phyloP scores from a whole-genome alignment of 2,797 vertebrate genomes.

The Hapalemur alaotrensis region DNA sequence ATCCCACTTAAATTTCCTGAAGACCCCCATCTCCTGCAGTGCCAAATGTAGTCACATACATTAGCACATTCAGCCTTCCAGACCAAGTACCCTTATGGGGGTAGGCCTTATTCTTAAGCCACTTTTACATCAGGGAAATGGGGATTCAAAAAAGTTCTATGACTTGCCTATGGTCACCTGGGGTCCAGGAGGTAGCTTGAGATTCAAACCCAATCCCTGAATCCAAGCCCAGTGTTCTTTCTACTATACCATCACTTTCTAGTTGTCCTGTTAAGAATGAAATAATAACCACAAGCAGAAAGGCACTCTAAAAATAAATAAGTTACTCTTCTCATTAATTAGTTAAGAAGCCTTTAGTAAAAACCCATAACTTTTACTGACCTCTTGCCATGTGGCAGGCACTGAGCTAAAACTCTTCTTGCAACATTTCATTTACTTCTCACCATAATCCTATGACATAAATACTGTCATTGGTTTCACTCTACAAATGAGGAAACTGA shows the following conservation, averaged over 20 bases:
- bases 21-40: too few species aligned
- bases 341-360: background rate
- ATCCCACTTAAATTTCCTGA: background rate
- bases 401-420: background rate
- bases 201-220: background rate
- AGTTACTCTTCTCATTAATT: background rate
- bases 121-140: background rate
- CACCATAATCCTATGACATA: background rate
- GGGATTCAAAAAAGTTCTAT: background rate
- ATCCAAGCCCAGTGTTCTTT: background rate
- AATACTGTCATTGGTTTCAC: background rate
- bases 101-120: background rate
- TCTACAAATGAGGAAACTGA: background rate
- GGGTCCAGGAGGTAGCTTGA: background rate
- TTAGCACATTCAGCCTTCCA: background rate
- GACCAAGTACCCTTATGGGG: background rate
- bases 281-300: background rate
- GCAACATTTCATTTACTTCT: background rate
- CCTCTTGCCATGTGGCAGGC: background rate
- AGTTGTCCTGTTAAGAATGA: background rate
- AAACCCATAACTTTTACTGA: background rate
- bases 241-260: background rate
- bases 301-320: background rate
- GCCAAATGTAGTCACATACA: background rate
- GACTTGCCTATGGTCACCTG: background rate